Evolutionary conservation across 2,888 invertebrate species (phyloP).

Genomic region (Calameuta pallipes): DNA sequence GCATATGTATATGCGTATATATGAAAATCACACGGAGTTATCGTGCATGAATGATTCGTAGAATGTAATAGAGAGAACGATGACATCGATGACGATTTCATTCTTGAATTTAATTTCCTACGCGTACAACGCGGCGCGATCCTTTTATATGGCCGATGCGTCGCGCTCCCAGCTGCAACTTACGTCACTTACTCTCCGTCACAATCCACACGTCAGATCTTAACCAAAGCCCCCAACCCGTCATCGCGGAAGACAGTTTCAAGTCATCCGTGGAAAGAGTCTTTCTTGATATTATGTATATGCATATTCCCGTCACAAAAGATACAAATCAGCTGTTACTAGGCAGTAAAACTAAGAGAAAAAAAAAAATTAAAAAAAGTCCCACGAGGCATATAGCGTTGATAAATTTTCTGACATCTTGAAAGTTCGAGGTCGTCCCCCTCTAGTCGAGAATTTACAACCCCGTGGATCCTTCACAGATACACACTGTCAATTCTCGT

Average conservation of each 20-base stretch:
- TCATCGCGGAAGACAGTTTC: neutral
- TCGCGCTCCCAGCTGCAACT: neutral
- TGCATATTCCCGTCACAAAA: too few species aligned
- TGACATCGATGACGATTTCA: conserved; percentile 13
- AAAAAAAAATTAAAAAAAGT: too few species aligned
- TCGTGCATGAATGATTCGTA: conserved; percentile 5
- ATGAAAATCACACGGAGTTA: conserved; percentile 7
- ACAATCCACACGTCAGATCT: conserved; percentile 13
- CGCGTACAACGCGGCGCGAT: conserved; percentile 15
- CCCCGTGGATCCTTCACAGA: too few species aligned
- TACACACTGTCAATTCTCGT: too few species aligned
- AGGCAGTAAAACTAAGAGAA: too few species aligned
- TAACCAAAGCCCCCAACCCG: neutral
- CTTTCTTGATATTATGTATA: too few species aligned
- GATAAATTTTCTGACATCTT: too few species aligned
- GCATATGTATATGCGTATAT: conserved; percentile 2
- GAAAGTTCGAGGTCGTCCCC: too few species aligned
- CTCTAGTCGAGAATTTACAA: too few species aligned
- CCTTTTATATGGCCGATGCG: conserved; percentile 15
- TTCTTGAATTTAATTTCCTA: conserved; percentile 16
- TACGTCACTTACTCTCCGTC: conserved; percentile 21
- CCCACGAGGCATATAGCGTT: too few species aligned
- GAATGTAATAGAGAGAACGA: conserved; percentile 4
- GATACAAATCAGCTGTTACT: too few species aligned
- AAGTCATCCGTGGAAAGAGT: conserved; percentile 6